phyloP scores from a whole-genome alignment of 2,888 invertebrate genomes.

The Agriopis marginaria region DNA sequence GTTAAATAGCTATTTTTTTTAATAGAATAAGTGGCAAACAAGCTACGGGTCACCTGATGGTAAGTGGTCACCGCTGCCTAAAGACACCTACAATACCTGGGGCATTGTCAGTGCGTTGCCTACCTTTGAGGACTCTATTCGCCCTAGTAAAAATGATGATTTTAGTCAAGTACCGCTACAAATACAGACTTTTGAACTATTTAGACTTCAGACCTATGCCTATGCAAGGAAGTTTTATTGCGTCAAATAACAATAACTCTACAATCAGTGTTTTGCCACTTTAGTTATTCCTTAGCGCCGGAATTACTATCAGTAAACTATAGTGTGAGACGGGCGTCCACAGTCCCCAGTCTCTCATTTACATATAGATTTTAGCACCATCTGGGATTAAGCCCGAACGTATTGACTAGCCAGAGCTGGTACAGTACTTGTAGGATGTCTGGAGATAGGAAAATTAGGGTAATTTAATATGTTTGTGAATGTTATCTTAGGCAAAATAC shows the following conservation, averaged over 20 bases:
- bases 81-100: too few species aligned
- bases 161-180: too few species aligned
- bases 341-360: conserved; percentile 45
- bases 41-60: too few species aligned
- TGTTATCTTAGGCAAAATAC: background rate
- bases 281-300: background rate
- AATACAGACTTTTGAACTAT: too few species aligned
- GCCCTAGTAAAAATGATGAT: too few species aligned
- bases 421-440: conserved; percentile 8
- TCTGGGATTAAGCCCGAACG: conserved; percentile 34
- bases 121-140: too few species aligned
- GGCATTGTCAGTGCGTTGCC: too few species aligned
- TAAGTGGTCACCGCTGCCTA: too few species aligned
- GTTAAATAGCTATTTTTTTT: too few species aligned
- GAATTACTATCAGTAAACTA: conserved; percentile 14
- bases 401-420: conserved; percentile 16
- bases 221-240: background rate
- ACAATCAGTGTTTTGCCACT: background rate
- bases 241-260: too few species aligned
- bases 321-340: conserved; percentile 17
- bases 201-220: too few species aligned
- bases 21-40: too few species aligned
- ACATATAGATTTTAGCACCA: conserved; percentile 43
- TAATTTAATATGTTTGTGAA: background rate
- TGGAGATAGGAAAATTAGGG: conserved; percentile 2